Conservation (phyloP, 2,888 invertebrate species). For the Agriopis leucophaearia region DNA sequence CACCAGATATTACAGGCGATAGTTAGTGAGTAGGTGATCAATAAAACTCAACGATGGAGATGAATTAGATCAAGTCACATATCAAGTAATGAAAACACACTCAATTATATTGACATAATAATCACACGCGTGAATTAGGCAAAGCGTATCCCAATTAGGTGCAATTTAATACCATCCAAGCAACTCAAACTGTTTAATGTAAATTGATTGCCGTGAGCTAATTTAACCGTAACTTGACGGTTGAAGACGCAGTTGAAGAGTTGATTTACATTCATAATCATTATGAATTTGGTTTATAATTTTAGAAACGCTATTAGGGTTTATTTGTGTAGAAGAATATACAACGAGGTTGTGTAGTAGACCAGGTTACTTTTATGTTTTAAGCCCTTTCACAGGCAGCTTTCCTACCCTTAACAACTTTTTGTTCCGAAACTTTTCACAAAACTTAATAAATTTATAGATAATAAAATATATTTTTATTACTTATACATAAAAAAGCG, state of each 20-base stretch:
- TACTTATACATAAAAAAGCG: too few relatives aligned
- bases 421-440: too few relatives aligned
- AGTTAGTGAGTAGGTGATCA: too few relatives aligned
- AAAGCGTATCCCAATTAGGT: constrained; percentile 5
- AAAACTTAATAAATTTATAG: too few relatives aligned
- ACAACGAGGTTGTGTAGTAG: too few relatives aligned
- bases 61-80: neutral
- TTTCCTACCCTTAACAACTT: too few relatives aligned
- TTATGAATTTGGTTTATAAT: neutral
- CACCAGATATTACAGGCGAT: too few relatives aligned
- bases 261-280: constrained; percentile 12
- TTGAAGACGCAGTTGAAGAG: neutral
- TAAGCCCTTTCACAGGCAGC: too few relatives aligned
- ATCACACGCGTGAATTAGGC: neutral
- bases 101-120: neutral
- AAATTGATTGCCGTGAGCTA: constrained; percentile 16
- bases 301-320: neutral
- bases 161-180: constrained; percentile 10
- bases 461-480: too few relatives aligned
- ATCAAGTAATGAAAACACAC: neutral
- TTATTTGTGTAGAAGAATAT: neutral
- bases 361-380: too few relatives aligned
- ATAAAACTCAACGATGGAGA: neutral
- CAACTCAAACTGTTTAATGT: constrained; percentile 5
- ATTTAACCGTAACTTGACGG: constrained; percentile 13